Conservation (phyloP, 2,888 invertebrate species). For the Lithodes maja region DNA sequence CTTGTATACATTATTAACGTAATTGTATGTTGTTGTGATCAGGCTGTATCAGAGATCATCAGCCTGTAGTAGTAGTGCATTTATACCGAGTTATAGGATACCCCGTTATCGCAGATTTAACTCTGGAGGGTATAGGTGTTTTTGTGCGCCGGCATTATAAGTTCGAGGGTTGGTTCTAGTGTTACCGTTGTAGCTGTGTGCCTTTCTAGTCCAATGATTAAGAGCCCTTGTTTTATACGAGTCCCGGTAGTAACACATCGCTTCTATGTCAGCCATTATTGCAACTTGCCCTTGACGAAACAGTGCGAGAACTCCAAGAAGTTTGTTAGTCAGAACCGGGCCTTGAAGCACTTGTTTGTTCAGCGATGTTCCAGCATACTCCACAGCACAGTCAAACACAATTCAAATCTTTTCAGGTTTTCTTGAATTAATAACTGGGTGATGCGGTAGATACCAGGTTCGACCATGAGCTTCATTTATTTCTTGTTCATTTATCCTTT, state of each 20-base stretch:
- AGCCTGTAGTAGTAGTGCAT: too few relatives aligned
- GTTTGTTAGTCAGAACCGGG: slow-evolving; percentile 36
- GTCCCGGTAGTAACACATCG: not conserved
- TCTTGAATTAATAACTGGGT: slow-evolving; percentile 8
- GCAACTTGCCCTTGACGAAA: slow-evolving; percentile 31
- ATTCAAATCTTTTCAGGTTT: slow-evolving; percentile 9
- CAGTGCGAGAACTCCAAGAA: slow-evolving; percentile 25
- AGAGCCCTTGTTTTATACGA: too few relatives aligned
- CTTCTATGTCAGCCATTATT: slow-evolving; percentile 44
- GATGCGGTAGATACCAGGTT: slow-evolving; percentile 19
- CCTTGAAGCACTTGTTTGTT: slow-evolving; percentile 39
- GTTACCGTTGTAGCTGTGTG: too few relatives aligned
- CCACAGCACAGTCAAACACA: slow-evolving; percentile 21
- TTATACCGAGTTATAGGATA: too few relatives aligned
- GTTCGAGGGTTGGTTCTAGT: too few relatives aligned
- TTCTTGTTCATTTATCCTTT: not conserved
- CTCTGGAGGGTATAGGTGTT: too few relatives aligned
- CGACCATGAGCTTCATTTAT: not conserved
- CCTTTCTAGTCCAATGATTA: too few relatives aligned
- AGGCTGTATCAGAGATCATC: too few relatives aligned
- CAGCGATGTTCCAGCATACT: not conserved
- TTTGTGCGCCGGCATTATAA: too few relatives aligned
- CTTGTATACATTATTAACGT: too few relatives aligned
- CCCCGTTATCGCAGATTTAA: too few relatives aligned
- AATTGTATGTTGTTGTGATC: too few relatives aligned